Percentiles rank a stretch among this genome's conserved stretches.
phyloP scores from a whole-genome alignment of 1,140 invertebrate species.

The Homalodisca vitripennis region DNA sequence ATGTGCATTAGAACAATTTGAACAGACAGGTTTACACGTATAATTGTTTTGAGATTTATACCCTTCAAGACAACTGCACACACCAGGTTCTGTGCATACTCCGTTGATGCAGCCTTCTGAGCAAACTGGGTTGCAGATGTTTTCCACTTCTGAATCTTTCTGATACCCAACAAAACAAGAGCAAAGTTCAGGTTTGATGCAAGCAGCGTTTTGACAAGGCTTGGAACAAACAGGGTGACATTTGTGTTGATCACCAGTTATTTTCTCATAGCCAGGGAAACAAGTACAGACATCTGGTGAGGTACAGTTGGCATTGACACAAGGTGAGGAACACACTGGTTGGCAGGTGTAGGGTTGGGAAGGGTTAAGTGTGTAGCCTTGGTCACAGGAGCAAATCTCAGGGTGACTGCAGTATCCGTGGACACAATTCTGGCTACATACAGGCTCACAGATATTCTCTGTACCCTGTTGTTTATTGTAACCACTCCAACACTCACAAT shows the following conservation, averaged over 20 bases:
- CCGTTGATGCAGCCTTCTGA: not conserved
- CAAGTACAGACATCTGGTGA: conserved; percentile 21
- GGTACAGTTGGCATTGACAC: conserved; percentile 14
- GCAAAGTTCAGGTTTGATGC: not conserved
- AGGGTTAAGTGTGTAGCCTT: not conserved
- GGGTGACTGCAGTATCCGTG: conserved; percentile 17
- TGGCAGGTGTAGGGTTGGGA: not conserved
- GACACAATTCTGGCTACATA: conserved; percentile 5
- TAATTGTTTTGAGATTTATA: not conserved
- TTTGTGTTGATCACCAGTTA: not conserved
- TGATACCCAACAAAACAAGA: conserved; percentile 1
- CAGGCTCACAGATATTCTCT: conserved; percentile 6
- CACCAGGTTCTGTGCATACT: not conserved
- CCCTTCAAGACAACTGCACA: not conserved
- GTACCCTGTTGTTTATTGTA: not conserved
- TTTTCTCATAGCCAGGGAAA: not conserved
- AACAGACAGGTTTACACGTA: not conserved
- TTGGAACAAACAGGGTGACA: not conserved
- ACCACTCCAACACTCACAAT: not conserved
- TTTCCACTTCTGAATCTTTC: not conserved
- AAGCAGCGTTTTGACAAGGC: not conserved
- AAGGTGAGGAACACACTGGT: conserved; percentile 10
- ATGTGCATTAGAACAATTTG: not conserved
- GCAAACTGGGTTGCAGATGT: not conserved
- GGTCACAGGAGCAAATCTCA: conserved; percentile 1